phyloP scores from a whole-genome alignment of 2,888 invertebrate species.

The Mantis religiosa region DNA sequence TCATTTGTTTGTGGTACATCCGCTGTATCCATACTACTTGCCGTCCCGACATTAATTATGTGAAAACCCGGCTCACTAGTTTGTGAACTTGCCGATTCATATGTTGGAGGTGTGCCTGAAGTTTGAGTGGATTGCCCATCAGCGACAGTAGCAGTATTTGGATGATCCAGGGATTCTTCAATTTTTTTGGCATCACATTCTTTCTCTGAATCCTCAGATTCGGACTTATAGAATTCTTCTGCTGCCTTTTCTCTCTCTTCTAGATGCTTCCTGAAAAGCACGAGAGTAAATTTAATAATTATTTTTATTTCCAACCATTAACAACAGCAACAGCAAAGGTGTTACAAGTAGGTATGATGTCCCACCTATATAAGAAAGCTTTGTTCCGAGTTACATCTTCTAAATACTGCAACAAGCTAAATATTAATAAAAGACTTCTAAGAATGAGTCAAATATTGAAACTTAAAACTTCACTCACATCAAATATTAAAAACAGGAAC shows the following conservation, averaged over 20 bases:
- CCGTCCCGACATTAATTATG: no score
- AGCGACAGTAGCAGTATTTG: neutral
- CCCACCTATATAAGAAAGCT: no score
- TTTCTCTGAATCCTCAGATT: constrained; percentile 52
- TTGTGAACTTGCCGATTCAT: neutral
- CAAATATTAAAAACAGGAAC: no score
- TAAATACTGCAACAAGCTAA: no score
- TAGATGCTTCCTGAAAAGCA: constrained; percentile 55
- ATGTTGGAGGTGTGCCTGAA: neutral
- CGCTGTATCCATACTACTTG: no score
- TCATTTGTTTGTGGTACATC: no score
- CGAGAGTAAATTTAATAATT: neutral
- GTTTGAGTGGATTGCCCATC: neutral
- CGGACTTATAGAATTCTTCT: constrained; percentile 71
- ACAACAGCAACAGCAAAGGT: no score
- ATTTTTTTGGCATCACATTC: constrained; percentile 8
- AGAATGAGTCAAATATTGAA: no score
- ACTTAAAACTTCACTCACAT: no score
- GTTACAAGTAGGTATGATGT: no score
- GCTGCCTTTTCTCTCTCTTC: constrained; percentile 71
- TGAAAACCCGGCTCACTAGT: neutral
- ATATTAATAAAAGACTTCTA: no score
- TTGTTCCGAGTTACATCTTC: no score
- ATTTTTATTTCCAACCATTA: neutral
- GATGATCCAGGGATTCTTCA: neutral